Evolutionary conservation across 1,140 invertebrate species (phyloP).

Genomic region (Steinernema khuongi): DNA sequence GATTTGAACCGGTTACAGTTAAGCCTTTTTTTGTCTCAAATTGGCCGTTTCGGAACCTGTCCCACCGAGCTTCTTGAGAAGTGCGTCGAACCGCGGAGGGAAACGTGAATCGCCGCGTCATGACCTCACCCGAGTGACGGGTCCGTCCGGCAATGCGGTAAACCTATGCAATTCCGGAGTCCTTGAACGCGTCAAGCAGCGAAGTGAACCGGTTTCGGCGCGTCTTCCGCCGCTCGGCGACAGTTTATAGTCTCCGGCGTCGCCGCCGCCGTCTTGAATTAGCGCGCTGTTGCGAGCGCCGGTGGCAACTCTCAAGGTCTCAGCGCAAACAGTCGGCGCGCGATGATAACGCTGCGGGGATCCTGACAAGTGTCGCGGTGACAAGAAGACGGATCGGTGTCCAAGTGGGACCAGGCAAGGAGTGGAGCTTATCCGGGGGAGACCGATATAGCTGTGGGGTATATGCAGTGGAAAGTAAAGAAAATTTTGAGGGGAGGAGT

Average conservation of each 20-base stretch:
- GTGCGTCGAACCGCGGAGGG: too few relatives aligned
- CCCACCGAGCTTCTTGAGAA: too few relatives aligned
- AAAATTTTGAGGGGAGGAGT: too few relatives aligned
- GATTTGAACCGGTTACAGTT: background rate
- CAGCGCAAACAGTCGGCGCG: background rate
- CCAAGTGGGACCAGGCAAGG: too few relatives aligned
- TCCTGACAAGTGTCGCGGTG: too few relatives aligned
- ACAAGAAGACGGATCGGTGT: too few relatives aligned
- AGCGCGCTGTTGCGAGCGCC: background rate
- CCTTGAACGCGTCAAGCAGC: background rate
- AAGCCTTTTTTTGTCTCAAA: background rate
- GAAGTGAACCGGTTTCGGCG: background rate
- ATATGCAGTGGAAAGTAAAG: too few relatives aligned
- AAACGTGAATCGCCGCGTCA: background rate
- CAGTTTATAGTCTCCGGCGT: conserved; percentile 12
- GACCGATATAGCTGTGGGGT: too few relatives aligned
- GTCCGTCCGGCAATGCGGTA: conserved; percentile 11
- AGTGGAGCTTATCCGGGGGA: too few relatives aligned
- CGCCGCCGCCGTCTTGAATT: background rate
- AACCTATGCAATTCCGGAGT: background rate
- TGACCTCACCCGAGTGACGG: too few relatives aligned
- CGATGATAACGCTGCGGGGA: background rate
- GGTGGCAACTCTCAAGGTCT: conserved; percentile 8
- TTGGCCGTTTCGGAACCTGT: background rate
- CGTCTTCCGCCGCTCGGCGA: background rate